phyloP scores from a whole-genome alignment of 2,113 vertebrate genomes.

The Takifugu flavidus region DNA sequence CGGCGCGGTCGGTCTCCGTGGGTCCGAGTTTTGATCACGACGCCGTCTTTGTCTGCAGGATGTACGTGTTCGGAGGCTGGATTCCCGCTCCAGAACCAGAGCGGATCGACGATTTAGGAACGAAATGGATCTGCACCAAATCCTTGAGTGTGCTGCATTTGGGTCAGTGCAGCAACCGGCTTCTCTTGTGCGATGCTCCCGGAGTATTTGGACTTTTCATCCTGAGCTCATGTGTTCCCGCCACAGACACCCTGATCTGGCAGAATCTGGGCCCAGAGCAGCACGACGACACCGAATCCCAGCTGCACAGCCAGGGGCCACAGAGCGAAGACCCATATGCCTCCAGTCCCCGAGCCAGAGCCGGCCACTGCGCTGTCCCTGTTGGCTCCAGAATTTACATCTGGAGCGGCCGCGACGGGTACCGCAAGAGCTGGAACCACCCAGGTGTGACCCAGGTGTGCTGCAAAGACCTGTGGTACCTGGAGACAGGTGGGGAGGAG shows the following conservation, averaged over 20 bases:
- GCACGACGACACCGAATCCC: conserved; percentile 74
- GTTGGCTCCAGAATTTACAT: conserved; percentile 93
- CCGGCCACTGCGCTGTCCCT: conserved; percentile 86
- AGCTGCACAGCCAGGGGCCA: conserved; percentile 70
- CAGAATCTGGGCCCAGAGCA: conserved; percentile 79
- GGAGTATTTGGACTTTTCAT: neutral
- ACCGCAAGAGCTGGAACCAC: conserved; percentile 90
- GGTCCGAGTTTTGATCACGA: neutral
- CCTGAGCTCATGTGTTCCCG: neutral
- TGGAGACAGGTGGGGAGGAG: conserved; percentile 88
- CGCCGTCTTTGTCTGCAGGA: conserved; percentile 74
- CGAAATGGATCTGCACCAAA: conserved; percentile 90
- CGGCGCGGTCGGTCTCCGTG: neutral
- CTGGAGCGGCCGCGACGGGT: conserved; percentile 96
- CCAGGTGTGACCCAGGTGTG: conserved; percentile 80
- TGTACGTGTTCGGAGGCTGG: conserved; percentile 98
- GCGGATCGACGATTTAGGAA: conserved; percentile 71
- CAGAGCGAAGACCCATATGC: conserved; percentile 82
- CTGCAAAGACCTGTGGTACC: conserved; percentile 98
- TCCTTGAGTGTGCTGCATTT: conserved; percentile 87
- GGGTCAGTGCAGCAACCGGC: conserved; percentile 72
- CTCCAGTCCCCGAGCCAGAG: conserved; percentile 82
- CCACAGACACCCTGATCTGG: conserved; percentile 87
- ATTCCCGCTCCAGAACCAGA: conserved; percentile 81
- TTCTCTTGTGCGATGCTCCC: neutral